Base-by-base conservation (phyloP, 2,888 invertebrate genomes). In the Parelbella ahira region DNA sequence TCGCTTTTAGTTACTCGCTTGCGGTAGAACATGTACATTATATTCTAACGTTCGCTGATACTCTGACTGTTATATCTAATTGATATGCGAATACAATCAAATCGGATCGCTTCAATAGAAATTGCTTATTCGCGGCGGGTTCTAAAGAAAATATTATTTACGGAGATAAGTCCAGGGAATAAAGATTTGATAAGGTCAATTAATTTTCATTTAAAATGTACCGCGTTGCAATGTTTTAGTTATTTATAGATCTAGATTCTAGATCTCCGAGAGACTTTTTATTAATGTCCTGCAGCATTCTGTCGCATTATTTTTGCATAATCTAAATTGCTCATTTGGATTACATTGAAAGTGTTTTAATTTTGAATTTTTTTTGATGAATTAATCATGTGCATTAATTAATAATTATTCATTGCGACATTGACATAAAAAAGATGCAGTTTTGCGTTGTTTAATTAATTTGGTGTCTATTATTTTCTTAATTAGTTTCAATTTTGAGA, bases 61-160 rank as follows among this genome's bases (percentile, higher is more conserved):
- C 34, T 19, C 9, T 15, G 63, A 60, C 61, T 63, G 60, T 62
- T 67, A 62, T 58, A 55, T 56, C 54, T 63, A 68, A 72, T 74
- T 72, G 62, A 63, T 66, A 59, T 48, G 50, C 49, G 49, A 45
- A 46, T 58, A 46, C 46, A 50, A 48, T 42, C 42, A 34, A 42
- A 42, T 34, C 42, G 28, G 42, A 42, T 42, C 42, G 34, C 42
- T 28, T 42, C 42, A 34, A 42, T 42, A 42, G 42, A 42, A 42
- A 34, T 42, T 41, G 41, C 34, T 42, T 55, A 47, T 48, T 42
- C 24, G 48, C 49, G 50, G 52, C 46, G 28, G 18, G 44, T 37
- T 53, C 37, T 50, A 46, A 43, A 53, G 45, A 33, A 28, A 53
- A 45, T 53, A 53, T 53, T 53, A 53, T 58, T 50, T 48, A 48